phyloP scores from a whole-genome alignment of 1,140 invertebrate species.

The Ganaspis sp. region DNA sequence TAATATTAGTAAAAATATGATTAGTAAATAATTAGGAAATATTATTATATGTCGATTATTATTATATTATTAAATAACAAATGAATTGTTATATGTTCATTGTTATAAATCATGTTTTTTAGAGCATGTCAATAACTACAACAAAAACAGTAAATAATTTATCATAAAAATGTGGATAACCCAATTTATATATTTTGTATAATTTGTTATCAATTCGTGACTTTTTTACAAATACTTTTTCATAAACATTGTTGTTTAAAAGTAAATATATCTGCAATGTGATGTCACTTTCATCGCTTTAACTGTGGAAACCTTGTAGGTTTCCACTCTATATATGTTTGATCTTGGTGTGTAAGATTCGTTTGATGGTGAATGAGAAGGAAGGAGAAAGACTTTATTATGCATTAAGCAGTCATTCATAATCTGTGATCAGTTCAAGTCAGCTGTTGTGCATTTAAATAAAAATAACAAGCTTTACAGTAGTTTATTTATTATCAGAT shows the following conservation, averaged over 20 bases:
- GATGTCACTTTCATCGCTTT: background rate
- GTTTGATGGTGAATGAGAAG: conserved; percentile 7
- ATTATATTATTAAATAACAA: too few species aligned
- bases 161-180: too few species aligned
- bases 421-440: conserved; percentile 1
- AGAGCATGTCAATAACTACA: too few species aligned
- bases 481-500: background rate
- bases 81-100: too few species aligned
- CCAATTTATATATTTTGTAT: background rate
- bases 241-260: background rate
- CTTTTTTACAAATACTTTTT: background rate
- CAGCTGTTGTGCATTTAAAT: conserved; percentile 9
- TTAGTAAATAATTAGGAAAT: too few species aligned
- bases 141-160: too few species aligned
- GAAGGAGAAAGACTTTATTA: conserved; percentile 10
- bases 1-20: too few species aligned
- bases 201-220: background rate
- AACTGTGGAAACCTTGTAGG: background rate
- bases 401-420: background rate
- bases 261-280: background rate
- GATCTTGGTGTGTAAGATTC: conserved; percentile 8
- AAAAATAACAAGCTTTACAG: background rate
- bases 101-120: too few species aligned
- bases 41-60: too few species aligned
- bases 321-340: conserved; percentile 6